Evolutionary conservation across 2,888 invertebrate genomes (phyloP).

Genomic region (Lithophane leautieri): DNA sequence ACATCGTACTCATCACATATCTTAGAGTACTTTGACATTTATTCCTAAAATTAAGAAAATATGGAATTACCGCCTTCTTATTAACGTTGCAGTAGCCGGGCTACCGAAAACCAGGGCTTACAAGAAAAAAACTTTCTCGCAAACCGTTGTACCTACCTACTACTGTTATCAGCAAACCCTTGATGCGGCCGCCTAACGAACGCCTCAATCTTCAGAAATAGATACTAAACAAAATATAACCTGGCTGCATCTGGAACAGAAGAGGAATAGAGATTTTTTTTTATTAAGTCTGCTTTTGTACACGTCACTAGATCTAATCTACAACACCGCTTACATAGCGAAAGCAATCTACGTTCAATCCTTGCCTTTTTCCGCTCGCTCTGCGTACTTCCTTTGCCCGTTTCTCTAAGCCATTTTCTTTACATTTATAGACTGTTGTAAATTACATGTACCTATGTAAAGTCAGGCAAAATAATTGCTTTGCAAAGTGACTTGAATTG

Average conservation of each 20-base stretch:
- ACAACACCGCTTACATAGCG: conserved; percentile 32
- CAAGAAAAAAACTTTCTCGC: neutral
- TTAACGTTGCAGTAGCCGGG: neutral
- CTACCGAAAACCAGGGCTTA: neutral
- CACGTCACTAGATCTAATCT: conserved; percentile 37
- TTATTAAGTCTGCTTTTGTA: neutral
- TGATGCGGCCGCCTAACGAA: neutral
- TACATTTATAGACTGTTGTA: conserved; percentile 15
- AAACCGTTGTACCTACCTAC: neutral
- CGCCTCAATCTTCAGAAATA: neutral
- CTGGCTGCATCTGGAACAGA: neutral
- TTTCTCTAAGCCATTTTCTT: conserved; percentile 1
- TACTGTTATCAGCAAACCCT: neutral
- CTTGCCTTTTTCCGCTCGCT: conserved; percentile 43
- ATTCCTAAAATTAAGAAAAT: no score
- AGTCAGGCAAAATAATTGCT: neutral
- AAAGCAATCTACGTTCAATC: conserved; percentile 55
- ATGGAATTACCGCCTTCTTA: neutral
- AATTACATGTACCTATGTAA: neutral
- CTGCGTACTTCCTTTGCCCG: conserved; percentile 24
- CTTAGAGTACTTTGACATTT: neutral
- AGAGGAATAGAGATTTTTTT: neutral
- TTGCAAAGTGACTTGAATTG: neutral
- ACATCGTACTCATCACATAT: neutral
- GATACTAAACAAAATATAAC: neutral